Evolutionary conservation across 2,888 invertebrate species (phyloP).

Genomic region (Ashinkailepas kermadecensis): DNA sequence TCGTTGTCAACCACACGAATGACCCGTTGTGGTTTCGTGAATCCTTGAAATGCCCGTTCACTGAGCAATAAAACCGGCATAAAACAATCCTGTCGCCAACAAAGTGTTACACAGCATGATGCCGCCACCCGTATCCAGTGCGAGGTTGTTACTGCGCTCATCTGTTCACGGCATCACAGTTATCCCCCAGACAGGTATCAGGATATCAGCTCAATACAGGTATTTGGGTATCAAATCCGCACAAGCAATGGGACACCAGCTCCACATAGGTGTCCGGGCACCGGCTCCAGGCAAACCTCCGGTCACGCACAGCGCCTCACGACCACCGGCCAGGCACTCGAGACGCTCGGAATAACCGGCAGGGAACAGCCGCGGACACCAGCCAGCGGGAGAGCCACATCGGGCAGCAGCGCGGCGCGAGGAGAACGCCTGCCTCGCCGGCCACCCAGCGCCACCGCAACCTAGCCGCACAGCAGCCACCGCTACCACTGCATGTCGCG

Average conservation of each 20-base stretch:
- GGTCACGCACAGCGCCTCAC: no score
- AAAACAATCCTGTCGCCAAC: background rate
- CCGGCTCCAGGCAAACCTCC: no score
- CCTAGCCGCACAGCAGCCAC: background rate
- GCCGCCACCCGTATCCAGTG: background rate
- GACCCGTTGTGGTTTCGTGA: background rate
- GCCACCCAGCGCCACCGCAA: background rate
- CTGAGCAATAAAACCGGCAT: background rate
- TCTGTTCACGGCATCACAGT: background rate
- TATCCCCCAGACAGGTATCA: background rate
- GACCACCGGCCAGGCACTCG: no score
- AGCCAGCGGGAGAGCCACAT: no score
- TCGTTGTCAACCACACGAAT: background rate
- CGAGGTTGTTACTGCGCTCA: background rate
- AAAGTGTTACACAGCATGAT: background rate
- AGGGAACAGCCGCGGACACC: no score
- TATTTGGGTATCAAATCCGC: no score
- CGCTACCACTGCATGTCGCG: background rate
- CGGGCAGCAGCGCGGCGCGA: background rate
- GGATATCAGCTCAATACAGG: background rate
- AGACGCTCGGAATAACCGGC: no score
- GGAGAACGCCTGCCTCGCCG: background rate
- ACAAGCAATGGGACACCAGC: no score
- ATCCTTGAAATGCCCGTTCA: background rate
- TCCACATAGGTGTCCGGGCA: no score